phyloP scores from a whole-genome alignment of 1,140 invertebrate species.

The Procambarus virginalis region DNA sequence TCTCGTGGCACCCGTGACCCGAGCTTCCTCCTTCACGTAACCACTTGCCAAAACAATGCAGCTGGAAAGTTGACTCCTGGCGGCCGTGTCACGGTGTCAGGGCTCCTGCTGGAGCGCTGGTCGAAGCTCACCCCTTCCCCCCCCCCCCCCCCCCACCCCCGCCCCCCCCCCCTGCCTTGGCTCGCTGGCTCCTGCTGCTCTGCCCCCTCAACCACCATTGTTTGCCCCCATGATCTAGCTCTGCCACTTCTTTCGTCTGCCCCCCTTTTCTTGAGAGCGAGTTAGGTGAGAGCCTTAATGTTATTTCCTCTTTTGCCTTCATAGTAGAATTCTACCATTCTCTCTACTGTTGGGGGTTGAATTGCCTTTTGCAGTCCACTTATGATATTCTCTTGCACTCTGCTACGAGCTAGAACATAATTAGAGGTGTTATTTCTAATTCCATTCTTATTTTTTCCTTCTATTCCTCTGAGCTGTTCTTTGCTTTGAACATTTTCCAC shows the following conservation, averaged over 20 bases:
- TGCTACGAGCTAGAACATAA: no score
- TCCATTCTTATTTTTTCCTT: no score
- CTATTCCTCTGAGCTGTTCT: neutral
- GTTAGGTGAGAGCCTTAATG: no score
- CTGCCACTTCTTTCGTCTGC: conserved; percentile 7
- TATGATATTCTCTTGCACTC: no score
- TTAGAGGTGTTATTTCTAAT: no score
- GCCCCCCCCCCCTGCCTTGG: conserved; percentile 11
- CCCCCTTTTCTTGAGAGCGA: neutral
- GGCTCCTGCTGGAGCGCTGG: conserved; percentile 4
- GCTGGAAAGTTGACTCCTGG: conserved; percentile 49
- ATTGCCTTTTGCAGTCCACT: no score
- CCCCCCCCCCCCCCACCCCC: no score
- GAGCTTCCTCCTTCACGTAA: conserved; percentile 38
- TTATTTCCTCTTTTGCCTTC: neutral
- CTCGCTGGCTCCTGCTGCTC: neutral
- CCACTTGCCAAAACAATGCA: conserved; percentile 38
- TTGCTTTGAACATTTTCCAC: neutral
- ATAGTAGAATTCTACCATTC: neutral
- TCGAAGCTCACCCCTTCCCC: conserved; percentile 6
- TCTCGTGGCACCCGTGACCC: conserved; percentile 31
- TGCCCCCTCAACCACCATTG: neutral
- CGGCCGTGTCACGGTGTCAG: conserved; percentile 54
- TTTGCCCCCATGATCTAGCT: neutral
- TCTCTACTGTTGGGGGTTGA: no score